Percentiles rank a stretch among this genome's conserved stretches.
Evolutionary conservation across 2,113 vertebrate genomes (phyloP).

Genomic region (Spizaetus ornatus): DNA sequence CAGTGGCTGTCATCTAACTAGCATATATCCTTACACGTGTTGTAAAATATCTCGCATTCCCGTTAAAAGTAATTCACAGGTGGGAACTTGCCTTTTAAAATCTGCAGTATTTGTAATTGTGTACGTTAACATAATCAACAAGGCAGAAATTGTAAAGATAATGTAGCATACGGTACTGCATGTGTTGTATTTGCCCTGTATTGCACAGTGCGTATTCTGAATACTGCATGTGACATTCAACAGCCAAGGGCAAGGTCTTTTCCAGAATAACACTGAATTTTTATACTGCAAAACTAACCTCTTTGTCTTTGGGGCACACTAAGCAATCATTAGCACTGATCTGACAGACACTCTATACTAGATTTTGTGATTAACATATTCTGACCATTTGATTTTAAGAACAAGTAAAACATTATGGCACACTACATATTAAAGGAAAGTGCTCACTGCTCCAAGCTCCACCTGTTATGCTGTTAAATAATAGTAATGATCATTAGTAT

Average conservation of each 20-base stretch:
- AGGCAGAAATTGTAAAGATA: not conserved
- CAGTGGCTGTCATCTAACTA: not conserved
- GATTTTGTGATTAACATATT: not conserved
- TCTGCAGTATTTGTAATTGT: not conserved
- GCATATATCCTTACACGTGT: accelerated
- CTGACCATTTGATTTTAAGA: not conserved
- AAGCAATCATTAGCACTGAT: not conserved
- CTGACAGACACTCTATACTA: not conserved
- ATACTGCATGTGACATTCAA: not conserved
- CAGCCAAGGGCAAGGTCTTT: constrained; percentile 46
- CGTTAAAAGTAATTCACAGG: not conserved
- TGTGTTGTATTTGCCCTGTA: not conserved
- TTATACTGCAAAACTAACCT: not conserved
- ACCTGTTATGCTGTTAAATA: not conserved
- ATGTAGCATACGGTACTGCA: not conserved
- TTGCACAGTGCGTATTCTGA: not conserved
- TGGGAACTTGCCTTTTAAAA: not conserved
- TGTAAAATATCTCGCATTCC: not conserved
- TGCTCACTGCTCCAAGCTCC: not conserved
- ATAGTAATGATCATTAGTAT: not conserved
- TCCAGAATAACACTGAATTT: not conserved
- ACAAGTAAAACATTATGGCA: not conserved
- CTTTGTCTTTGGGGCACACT: not conserved
- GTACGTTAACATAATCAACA: not conserved
- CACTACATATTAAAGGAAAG: not conserved